phyloP scores from a whole-genome alignment of 1,140 invertebrate genomes.

The Aleiodes sp. region DNA sequence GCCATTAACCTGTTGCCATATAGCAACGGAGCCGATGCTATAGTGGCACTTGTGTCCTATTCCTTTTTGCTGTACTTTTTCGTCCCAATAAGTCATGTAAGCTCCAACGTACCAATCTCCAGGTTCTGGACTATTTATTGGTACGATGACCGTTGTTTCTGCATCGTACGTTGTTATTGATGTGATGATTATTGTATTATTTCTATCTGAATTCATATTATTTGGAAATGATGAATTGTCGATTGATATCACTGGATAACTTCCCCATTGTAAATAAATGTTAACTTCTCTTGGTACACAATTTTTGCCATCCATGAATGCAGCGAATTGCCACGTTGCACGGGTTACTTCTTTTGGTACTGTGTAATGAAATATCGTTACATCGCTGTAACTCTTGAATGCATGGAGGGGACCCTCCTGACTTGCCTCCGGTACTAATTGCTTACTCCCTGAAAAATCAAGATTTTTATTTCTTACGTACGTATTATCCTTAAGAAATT shows the following conservation, averaged over 20 bases:
- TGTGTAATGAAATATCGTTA: slow-evolving; percentile 67
- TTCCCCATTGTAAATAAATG: slow-evolving; percentile 70
- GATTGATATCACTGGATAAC: slow-evolving; percentile 69
- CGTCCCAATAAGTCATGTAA: slow-evolving; percentile 67
- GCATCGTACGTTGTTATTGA: slow-evolving; percentile 61
- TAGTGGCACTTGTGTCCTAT: slow-evolving; percentile 67
- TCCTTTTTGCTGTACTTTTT: slow-evolving; percentile 67
- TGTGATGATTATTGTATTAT: slow-evolving; percentile 55
- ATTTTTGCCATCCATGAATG: slow-evolving; percentile 64
- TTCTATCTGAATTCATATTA: slow-evolving; percentile 54
- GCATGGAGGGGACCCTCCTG: slow-evolving; percentile 66
- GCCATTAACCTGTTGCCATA: slow-evolving; percentile 62
- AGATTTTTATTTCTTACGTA: too few species aligned
- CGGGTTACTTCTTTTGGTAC: slow-evolving; percentile 64
- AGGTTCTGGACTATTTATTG: slow-evolving; percentile 66
- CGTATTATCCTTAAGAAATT: too few species aligned
- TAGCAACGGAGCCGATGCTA: slow-evolving; percentile 67
- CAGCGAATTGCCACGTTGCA: slow-evolving; percentile 70
- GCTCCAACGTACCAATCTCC: slow-evolving; percentile 72
- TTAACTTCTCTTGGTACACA: slow-evolving; percentile 64
- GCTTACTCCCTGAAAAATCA: neutral
- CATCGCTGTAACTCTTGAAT: slow-evolving; percentile 66
- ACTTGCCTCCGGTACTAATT: slow-evolving; percentile 62
- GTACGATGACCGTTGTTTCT: slow-evolving; percentile 60
- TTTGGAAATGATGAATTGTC: slow-evolving; percentile 65